These are phyloP conservation scores for Pelecanoides urinatrix DNA, from an alignment of 2,113 vertebrate species.

Conservation along the genomic window DNA sequence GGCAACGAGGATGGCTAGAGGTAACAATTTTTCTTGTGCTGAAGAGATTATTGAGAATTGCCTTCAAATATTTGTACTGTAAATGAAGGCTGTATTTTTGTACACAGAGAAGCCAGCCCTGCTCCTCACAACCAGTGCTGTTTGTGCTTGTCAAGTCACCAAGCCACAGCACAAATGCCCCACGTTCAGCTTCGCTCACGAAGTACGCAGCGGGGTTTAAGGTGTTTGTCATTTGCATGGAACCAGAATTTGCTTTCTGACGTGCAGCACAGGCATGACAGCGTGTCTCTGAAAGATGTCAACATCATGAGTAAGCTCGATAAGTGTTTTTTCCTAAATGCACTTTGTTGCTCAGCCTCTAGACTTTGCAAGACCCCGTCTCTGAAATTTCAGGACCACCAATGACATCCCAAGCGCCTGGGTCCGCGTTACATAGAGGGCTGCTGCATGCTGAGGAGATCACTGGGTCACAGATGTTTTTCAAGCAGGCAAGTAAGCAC, in stretches of 20 bases:
- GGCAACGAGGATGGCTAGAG: neutral
- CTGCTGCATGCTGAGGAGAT: neutral
- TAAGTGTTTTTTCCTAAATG: neutral
- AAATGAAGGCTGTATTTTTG: neutral
- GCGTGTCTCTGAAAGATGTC: neutral
- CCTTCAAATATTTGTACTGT: conserved; percentile 53
- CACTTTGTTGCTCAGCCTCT: neutral
- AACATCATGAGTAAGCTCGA: neutral
- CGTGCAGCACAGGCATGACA: rapidly evolving
- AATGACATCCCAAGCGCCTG: neutral
- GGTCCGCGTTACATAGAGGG: rapidly evolving
- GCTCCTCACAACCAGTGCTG: conserved; percentile 11
- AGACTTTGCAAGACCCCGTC: neutral
- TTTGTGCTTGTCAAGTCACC: conserved; percentile 25
- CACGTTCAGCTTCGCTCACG: neutral
- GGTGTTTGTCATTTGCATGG: neutral
- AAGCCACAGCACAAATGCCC: neutral
- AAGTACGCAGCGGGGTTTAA: neutral
- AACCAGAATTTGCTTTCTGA: neutral
- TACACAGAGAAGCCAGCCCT: neutral
- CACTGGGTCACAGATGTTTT: neutral
- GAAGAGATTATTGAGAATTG: conserved; percentile 33
- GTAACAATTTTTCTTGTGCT: conserved; percentile 39
- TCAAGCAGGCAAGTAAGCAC: neutral
- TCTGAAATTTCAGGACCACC: neutral